These are phyloP conservation scores for Lasioglossum oenotherae DNA, from an alignment of 2,888 invertebrate species.

Conservation along the genomic window DNA sequence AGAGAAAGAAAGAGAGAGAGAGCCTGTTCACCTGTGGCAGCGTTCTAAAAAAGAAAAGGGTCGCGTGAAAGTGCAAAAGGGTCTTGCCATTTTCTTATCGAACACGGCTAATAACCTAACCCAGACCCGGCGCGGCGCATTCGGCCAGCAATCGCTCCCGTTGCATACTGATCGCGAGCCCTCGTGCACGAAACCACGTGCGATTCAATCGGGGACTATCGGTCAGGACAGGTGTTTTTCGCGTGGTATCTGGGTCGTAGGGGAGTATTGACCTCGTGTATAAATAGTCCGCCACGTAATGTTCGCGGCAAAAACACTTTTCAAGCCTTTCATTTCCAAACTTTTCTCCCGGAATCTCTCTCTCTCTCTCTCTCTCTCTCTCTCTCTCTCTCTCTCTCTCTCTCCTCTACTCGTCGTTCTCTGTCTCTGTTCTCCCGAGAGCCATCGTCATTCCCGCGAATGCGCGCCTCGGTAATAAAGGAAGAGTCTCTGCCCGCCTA, in stretches of 20 bases:
- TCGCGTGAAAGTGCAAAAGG: constrained; percentile 41
- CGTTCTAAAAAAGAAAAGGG: not conserved
- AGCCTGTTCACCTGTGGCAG: not conserved
- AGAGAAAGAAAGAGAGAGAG: not conserved
- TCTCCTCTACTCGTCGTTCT: not conserved
- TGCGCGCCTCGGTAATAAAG: constrained; percentile 13
- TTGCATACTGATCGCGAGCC: constrained; percentile 54
- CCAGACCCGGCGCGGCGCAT: constrained; percentile 3
- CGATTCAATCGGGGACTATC: constrained; percentile 56
- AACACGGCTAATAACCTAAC: constrained; percentile 27
- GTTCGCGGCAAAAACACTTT: constrained; percentile 30
- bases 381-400: not conserved
- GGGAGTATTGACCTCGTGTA: constrained; percentile 62
- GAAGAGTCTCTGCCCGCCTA: not conserved
- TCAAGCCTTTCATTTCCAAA: constrained; percentile 17
- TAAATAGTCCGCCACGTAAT: constrained; percentile 62
- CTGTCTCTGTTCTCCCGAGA: not conserved
- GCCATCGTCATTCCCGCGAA: not conserved
- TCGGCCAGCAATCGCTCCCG: constrained; percentile 47
- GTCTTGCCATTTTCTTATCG: constrained; percentile 26
- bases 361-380: too few relatives aligned
- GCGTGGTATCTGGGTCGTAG: constrained; percentile 63
- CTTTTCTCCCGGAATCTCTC: not conserved
- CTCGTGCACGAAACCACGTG: constrained; percentile 52
- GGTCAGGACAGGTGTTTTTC: constrained; percentile 62